phyloP scores from a whole-genome alignment of 2,113 vertebrate genomes.

The Garra rufa region DNA sequence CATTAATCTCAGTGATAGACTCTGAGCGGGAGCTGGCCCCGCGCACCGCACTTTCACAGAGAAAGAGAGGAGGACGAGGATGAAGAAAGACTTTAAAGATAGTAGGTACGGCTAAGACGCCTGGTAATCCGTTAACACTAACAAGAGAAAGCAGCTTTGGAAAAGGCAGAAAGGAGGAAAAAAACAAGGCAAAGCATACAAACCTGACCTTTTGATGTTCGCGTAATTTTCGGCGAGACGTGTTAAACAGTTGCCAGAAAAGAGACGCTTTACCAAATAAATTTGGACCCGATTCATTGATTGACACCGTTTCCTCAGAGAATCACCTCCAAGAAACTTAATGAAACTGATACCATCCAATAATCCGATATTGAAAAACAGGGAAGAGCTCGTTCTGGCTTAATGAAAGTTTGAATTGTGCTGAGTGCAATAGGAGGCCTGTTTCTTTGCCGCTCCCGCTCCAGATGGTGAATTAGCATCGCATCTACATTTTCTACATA shows the following conservation, averaged over 20 bases:
- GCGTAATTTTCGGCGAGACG: conserved; percentile 50
- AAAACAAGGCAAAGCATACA: conserved; percentile 60
- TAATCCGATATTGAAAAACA: conserved; percentile 60
- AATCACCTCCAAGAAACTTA: conserved; percentile 54
- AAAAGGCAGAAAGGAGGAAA: conserved; percentile 50
- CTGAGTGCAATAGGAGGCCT: conserved; percentile 21
- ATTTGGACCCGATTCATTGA: conserved; percentile 56
- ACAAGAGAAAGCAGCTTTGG: conserved; percentile 64
- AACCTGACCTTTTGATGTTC: conserved; percentile 63
- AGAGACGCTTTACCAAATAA: conserved; percentile 59
- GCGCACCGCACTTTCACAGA: conserved; percentile 46
- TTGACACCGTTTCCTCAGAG: conserved; percentile 54
- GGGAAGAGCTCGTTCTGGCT: conserved; percentile 36
- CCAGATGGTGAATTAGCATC: conserved; percentile 59
- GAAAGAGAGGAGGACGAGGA: conserved; percentile 52
- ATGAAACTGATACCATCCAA: conserved; percentile 60
- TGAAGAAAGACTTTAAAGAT: conserved; percentile 55
- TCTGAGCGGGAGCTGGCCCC: conserved; percentile 57
- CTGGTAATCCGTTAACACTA: conserved; percentile 63
- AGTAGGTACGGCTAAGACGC: conserved; percentile 60
- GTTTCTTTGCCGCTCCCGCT: conserved; percentile 40
- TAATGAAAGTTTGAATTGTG: conserved; percentile 56
- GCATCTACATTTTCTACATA: conserved; percentile 56
- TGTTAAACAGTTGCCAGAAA: conserved; percentile 42
- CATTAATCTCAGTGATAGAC: conserved; percentile 69